Evolutionary conservation across 2,113 vertebrate species (phyloP).

Genomic region (Pterocles orientalis): DNA sequence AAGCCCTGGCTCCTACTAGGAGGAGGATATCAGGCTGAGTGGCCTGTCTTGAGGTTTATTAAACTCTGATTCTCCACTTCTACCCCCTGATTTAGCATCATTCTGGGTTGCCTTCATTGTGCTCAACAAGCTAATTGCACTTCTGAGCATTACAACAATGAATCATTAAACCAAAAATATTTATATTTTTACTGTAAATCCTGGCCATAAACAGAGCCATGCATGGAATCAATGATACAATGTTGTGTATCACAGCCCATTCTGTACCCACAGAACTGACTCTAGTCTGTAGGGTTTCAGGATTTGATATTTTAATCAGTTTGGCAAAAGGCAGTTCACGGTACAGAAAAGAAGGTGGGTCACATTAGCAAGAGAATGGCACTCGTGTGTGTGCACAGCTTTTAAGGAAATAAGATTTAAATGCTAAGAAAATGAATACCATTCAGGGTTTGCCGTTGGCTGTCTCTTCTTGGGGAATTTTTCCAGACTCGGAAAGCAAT

Average conservation of each 20-base stretch:
- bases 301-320: neutral
- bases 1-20: neutral
- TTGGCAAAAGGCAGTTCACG: neutral
- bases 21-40: neutral
- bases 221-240: neutral
- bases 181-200: slow-evolving; percentile 13
- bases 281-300: neutral
- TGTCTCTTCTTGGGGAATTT: neutral
- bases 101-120: neutral
- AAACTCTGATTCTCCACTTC: neutral
- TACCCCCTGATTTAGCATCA: neutral
- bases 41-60: neutral
- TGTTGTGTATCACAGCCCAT: neutral
- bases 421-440: neutral
- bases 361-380: neutral
- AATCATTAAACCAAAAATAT: slow-evolving; percentile 2
- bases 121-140: neutral
- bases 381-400: neutral
- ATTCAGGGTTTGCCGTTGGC: neutral
- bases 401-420: slow-evolving; percentile 13
- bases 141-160: neutral
- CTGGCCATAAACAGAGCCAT: slow-evolving; percentile 1
- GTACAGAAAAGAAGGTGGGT: neutral
- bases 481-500: neutral
- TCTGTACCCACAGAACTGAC: neutral